A percentile compares a stretch with the other conserved stretches of the same genome.
Conservation (phyloP, 2,888 invertebrate species). For the Stenichneumon culpator region DNA sequence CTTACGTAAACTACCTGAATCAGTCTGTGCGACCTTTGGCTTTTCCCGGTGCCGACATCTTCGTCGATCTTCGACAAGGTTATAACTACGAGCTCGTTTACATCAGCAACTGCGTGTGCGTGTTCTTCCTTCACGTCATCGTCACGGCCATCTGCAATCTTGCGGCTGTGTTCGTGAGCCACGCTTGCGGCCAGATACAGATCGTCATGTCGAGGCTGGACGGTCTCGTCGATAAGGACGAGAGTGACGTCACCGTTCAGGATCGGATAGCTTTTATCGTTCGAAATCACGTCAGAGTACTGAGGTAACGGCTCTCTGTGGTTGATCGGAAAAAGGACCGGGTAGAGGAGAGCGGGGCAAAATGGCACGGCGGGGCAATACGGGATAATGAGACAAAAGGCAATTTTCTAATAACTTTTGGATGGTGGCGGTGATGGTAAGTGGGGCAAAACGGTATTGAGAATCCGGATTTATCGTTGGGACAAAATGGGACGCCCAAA, state of each 20-base stretch:
- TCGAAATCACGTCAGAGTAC: constrained; percentile 67
- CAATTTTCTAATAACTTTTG: no score
- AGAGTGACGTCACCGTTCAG: neutral
- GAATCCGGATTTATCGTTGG: no score
- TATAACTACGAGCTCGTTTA: constrained; percentile 47
- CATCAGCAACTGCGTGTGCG: constrained; percentile 4
- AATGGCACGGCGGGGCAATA: no score
- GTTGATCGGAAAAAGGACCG: no score
- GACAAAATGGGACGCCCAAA: no score
- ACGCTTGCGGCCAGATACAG: constrained; percentile 67
- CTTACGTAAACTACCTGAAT: constrained; percentile 14
- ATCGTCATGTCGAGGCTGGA: constrained; percentile 60
- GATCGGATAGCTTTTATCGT: constrained; percentile 72
- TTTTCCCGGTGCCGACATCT: constrained; percentile 73
- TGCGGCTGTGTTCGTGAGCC: constrained; percentile 65
- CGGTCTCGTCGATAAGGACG: constrained; percentile 5
- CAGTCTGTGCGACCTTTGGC: constrained; percentile 66
- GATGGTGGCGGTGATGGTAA: no score
- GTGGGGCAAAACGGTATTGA: no score
- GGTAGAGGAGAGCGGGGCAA: no score
- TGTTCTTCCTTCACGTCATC: no score
- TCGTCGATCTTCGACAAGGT: constrained; percentile 30
- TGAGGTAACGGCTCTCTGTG: no score
- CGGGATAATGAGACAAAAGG: no score
- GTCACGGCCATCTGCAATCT: constrained; percentile 56